Evolutionary conservation across 2,888 invertebrate genomes (phyloP).

Genomic region (Chrysina gloriosa): DNA sequence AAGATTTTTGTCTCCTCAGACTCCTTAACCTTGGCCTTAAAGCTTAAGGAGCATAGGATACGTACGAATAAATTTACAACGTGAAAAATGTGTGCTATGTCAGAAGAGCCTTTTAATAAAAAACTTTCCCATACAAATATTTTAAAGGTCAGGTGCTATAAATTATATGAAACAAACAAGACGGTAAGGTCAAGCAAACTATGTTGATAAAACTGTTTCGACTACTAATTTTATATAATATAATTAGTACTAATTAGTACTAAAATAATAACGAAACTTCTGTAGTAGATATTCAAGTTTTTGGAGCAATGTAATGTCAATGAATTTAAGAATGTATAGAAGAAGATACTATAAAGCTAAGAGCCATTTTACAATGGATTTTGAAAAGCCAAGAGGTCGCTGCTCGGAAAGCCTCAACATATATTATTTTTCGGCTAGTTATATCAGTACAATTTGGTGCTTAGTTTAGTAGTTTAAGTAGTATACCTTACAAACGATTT

Average conservation of each 20-base stretch:
- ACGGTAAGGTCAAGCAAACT: slow-evolving; percentile 9
- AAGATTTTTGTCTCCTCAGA: not conserved
- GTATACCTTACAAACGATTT: too few relatives aligned
- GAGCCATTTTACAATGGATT: not conserved
- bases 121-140: slow-evolving; percentile 12
- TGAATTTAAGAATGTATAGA: not conserved
- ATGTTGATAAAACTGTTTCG: slow-evolving; percentile 3
- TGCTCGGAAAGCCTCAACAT: too few relatives aligned
- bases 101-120: not conserved
- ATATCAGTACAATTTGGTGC: too few relatives aligned
- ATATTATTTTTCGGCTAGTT: too few relatives aligned
- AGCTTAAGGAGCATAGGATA: not conserved
- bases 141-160: slow-evolving; percentile 12
- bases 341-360: not conserved
- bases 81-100: not conserved
- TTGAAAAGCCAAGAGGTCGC: too few relatives aligned
- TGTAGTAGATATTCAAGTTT: not conserved
- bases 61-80: slow-evolving; percentile 1
- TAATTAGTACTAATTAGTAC: too few relatives aligned
- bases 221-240: too few relatives aligned
- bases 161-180: not conserved
- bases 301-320: not conserved
- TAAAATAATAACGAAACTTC: not conserved
- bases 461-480: too few relatives aligned
- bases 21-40: slow-evolving; percentile 24